A percentile compares a stretch with the other conserved stretches of the same genome.
Conservation (phyloP, 2,113 vertebrate genomes). For the Chrysochloris asiatica region DNA sequence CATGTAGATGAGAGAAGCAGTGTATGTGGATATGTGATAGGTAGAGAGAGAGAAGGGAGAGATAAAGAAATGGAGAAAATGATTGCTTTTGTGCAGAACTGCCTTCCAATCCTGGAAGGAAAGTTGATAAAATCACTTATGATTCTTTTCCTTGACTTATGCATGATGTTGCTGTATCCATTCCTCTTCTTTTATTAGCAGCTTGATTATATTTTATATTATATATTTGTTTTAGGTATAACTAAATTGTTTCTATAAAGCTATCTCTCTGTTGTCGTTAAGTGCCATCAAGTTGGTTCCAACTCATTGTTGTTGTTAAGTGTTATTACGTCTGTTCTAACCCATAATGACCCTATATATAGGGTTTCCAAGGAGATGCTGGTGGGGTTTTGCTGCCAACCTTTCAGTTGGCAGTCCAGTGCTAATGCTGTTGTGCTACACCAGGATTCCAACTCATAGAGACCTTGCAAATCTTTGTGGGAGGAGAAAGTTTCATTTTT, state of each 20-base stretch:
- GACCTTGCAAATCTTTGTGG: too few relatives aligned
- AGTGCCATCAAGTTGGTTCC: too few relatives aligned
- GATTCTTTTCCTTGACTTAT: background rate
- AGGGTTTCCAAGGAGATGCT: too few relatives aligned
- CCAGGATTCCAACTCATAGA: too few relatives aligned
- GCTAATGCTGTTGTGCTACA: too few relatives aligned
- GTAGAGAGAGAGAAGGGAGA: background rate
- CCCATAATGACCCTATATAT: too few relatives aligned
- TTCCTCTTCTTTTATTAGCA: background rate
- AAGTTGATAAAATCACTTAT: background rate
- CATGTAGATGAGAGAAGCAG: background rate
- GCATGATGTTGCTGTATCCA: background rate
- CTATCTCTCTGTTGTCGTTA: background rate
- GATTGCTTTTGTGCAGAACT: background rate
- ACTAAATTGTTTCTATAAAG: background rate
- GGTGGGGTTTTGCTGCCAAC: too few relatives aligned
- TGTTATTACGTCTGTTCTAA: too few relatives aligned
- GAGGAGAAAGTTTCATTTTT: too few relatives aligned
- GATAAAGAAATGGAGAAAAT: background rate
- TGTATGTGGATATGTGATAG: background rate
- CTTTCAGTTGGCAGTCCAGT: too few relatives aligned
- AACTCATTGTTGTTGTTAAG: too few relatives aligned
- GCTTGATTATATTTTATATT: background rate
- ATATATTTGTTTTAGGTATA: background rate
- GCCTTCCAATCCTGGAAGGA: background rate